Evolutionary conservation across 92 coral and sea anemone genomes (phyloP), one percentile per base, ranked within the genome.

Genomic region (Heliopora coerulea): DNA sequence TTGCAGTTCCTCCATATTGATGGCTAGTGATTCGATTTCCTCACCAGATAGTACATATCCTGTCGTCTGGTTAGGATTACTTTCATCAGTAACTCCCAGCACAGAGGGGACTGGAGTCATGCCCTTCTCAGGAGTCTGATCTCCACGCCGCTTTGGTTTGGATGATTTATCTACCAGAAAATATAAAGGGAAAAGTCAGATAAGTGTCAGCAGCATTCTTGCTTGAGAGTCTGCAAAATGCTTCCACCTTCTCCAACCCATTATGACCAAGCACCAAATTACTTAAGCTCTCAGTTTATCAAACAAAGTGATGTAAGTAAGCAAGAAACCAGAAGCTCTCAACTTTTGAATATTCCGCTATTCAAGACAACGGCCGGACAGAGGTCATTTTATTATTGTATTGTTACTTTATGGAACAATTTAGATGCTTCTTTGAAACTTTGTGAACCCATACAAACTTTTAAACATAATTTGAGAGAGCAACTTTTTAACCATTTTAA

Each of bases 21-120:
- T 87, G 33, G 96, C 99, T 25, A 95, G 89, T 18, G 96, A 95
- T 32, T 95, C 96, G 64, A 95, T 75, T 23, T 95, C 99, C 63
- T 90, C 95, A 3, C 96, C 96, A 61, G 89, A 82, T n/a, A 95
- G 82, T 19, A 90, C 88, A 26, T 83, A 86, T 29, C 91, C 93
- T 24, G 80, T 57, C 0, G 83, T 60, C 1, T 83, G 88, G 33
- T 86, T 87, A 28, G 84, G 68, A 23, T 66, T 63, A 9, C 46
- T 54, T 32, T 95, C 99, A 75, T 90, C 96, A 14, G 73, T 88
- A 10, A 83, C 60, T 13, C 83, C 88, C 27, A 81, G 72, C 39
- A 91, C 70, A 35, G 99, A 95, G 29, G 95, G 91, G 57, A 80
- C 82, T 25, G 99, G 99, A 3, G 96, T 90, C 26, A 88, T 79